Conservation (phyloP, 2,113 vertebrate species). For the Maccullochella peelii region DNA sequence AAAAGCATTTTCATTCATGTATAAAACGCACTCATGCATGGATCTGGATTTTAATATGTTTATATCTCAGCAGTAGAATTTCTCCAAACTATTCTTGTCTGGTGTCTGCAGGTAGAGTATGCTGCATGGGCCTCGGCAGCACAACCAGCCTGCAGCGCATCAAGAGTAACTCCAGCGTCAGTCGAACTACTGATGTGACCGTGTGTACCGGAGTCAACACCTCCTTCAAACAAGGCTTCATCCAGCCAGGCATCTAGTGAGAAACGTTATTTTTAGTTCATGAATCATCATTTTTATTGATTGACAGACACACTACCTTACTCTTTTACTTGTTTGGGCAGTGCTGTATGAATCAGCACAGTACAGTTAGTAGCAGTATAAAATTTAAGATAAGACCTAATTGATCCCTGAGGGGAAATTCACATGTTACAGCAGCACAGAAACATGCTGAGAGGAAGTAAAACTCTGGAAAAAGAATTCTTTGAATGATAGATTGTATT, state of each 20-base stretch:
- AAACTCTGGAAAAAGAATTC: no score
- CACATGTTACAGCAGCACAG: no score
- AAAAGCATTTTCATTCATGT: background rate
- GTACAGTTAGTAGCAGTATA: background rate
- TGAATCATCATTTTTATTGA: background rate
- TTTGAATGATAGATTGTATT: background rate
- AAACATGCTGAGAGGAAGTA: no score
- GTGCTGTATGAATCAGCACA: background rate
- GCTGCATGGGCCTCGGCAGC: constrained; percentile 73
- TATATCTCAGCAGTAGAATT: background rate
- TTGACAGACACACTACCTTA: background rate
- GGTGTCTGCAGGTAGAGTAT: constrained; percentile 62
- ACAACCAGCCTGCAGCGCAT: constrained; percentile 72
- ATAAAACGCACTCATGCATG: background rate
- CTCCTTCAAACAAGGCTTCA: constrained; percentile 74
- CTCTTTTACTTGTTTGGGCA: background rate
- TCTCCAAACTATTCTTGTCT: background rate
- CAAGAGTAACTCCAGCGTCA: constrained; percentile 78
- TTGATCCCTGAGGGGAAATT: background rate
- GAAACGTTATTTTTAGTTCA: constrained; percentile 21
- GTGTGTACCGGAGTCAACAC: constrained; percentile 75
- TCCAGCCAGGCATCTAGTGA: constrained; percentile 83
- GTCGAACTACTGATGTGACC: constrained; percentile 73
- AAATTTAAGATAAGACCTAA: background rate
- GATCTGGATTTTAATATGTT: background rate